Percentiles rank a stretch among this genome's conserved stretches.
These are phyloP conservation scores for Charanyca ferruginea DNA, from an alignment of 2,888 invertebrate genomes.

Conservation along the genomic window DNA sequence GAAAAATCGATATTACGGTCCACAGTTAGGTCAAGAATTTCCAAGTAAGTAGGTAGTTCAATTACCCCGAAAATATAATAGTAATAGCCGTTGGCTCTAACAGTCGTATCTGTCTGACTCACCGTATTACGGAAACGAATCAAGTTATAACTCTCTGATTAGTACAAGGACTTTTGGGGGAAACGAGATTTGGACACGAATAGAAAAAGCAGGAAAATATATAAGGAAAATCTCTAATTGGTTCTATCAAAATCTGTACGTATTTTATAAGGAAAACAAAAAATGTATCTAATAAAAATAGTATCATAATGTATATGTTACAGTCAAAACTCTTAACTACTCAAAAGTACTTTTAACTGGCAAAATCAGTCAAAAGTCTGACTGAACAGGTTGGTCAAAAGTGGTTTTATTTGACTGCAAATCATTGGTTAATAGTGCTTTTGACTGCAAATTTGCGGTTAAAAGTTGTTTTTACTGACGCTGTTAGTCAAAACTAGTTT, in stretches of 20 bases:
- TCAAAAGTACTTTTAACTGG: no score
- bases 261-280: not conserved
- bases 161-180: constrained; percentile 2
- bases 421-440: no score
- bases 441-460: no score
- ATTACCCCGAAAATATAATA: constrained; percentile 30
- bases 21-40: constrained; percentile 23
- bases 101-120: not conserved
- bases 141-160: constrained; percentile 15
- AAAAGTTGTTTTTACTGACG: no score
- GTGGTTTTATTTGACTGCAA: no score
- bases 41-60: constrained; percentile 28
- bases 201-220: constrained; percentile 3
- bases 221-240: not conserved
- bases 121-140: not conserved
- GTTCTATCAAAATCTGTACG: not conserved
- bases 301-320: no score
- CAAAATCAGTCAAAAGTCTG: no score
- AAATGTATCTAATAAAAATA: no score
- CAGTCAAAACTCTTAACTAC: no score
- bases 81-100: constrained; percentile 7
- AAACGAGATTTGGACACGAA: not conserved
- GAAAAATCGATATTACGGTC: constrained; percentile 35
- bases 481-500: no score
- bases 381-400: no score